Conservation (phyloP, 2,113 vertebrate species). For the Ophthalmolycus amberensis region DNA sequence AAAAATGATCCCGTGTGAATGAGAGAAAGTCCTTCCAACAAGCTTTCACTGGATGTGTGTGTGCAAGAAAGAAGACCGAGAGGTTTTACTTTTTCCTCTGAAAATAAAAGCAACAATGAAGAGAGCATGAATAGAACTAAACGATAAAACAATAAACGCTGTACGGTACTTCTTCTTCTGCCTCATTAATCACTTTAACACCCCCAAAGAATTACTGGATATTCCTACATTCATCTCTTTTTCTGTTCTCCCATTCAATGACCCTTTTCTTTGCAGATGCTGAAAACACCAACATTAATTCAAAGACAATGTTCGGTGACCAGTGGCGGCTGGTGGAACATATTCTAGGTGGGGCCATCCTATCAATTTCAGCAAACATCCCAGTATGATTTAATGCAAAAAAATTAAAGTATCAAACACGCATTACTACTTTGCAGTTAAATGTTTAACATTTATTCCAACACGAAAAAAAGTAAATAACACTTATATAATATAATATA, state of each 20-base stretch:
- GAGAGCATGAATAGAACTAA: neutral
- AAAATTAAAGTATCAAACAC: no score
- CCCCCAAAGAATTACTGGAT: neutral
- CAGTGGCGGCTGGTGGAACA: no score
- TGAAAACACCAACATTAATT: neutral
- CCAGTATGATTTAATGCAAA: no score
- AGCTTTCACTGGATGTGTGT: neutral
- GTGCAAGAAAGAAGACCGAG: neutral
- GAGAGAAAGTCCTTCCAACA: slow-evolving; percentile 47
- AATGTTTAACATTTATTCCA: no score
- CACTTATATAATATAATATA: no score
- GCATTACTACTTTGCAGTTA: no score
- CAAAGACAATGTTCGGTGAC: neutral
- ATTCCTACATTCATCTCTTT: neutral
- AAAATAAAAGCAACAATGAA: neutral
- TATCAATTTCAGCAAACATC: no score
- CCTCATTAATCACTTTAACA: neutral
- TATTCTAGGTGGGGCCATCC: no score
- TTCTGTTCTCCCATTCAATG: neutral
- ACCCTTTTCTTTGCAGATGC: neutral
- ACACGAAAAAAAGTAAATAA: no score
- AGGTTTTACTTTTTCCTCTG: neutral
- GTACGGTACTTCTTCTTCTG: neutral
- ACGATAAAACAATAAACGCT: neutral
- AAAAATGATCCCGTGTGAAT: slow-evolving; percentile 42